Evolutionary conservation across 2,113 vertebrate genomes (phyloP), one percentile per base, ranked within the genome.

Genomic region (Nycticebus coucang): DNA sequence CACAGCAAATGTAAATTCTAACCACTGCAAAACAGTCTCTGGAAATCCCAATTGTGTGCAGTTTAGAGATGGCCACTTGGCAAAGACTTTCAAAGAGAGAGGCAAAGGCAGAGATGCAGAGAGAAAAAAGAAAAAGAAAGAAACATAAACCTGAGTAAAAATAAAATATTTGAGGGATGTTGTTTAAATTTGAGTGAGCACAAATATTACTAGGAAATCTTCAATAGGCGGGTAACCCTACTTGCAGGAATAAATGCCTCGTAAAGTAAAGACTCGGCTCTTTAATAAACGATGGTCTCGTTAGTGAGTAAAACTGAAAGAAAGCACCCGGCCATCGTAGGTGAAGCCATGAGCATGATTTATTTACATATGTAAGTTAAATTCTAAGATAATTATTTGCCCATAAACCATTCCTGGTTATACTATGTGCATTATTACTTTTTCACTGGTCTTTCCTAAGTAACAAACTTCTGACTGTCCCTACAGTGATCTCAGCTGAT

Each of bases 1-100:
- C n/a, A 72, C 64, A 30, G 45, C 2, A 5, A 69, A 93, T 94
- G 60, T 71, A 94, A 97, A 95, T 84, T 22, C 41, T 45, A 77
- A 78, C 78, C 28, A 19, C 17, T 0, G 2, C 41, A 57, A 28
- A 95, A 53, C n/a, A 57, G 91, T 64, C 41, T 91, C 35, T 95
- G 64, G 68, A 94, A 90, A 62, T 71, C 64, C 62, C 0, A 2
- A 18, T 71, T 69, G 41, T 79, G 10, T 81, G 64, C 19, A 75
- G 21, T 86, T 96, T 71, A 57, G 62, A 95, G 81, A 77, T 83
- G 62, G 45, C 57, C 69, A 75, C 35, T 87, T 93, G 50, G 83
- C n/a, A 89, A 57, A 53, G 50, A n/a, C 2, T 11, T n/a, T 9
- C 10, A 57, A 13, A 35, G 28, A 19, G 14, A 69, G 10, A 28